Base-by-base conservation (phyloP, 2,888 invertebrate genomes). In the Teleogryllus oceanicus region DNA sequence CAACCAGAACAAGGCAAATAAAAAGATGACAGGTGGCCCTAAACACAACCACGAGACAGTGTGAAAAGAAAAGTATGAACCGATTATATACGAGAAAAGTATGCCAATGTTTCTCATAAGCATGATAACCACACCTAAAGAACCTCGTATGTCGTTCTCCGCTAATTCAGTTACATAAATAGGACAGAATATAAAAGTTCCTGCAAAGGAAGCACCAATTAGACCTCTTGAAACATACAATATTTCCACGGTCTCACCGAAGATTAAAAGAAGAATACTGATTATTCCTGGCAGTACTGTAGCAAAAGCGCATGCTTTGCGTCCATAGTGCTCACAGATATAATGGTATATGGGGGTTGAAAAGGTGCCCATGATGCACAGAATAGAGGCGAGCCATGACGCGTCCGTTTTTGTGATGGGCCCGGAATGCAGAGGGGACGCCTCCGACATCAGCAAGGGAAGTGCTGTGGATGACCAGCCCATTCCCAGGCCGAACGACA, bases 91-190 rank as follows among this genome's bases (percentile, higher is more conserved):
- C 1, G 88, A 85, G 81, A 89, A 87, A 0, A 90, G 84, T 77
- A 89, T 89, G 1, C 90, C 90, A 0, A 87, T 84, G 2, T 83
- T 81, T 49, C 84, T 83, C 0, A 87, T 84, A 1, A 90, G 90
- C 74, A 90, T 85, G 78, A 86, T 86, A 37, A 91, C 85, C 81
- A 90, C 89, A 80, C 91, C 89, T 83, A 90, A 87, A 1, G 91
- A 88, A 0, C 92, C 91, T 8, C 92, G 85, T 10, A 89, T 85
- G 0, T 92, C 92, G 83, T 88, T 87, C 50, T 92, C 90, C 0
- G 92, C 89, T 0, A 92, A 89, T 85, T 94, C 94, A 0, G 90
- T 89, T 49, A 90, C 89, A 84, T 89, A 91, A 16, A 92, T 88
- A 0, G 93, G 92, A 0, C 89, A 88, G 62, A 90, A 87, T 11